A percentile compares a stretch with the other conserved stretches of the same genome.
Evolutionary conservation across 1,140 invertebrate species (phyloP).

Genomic region (Cotesia glomerata): DNA sequence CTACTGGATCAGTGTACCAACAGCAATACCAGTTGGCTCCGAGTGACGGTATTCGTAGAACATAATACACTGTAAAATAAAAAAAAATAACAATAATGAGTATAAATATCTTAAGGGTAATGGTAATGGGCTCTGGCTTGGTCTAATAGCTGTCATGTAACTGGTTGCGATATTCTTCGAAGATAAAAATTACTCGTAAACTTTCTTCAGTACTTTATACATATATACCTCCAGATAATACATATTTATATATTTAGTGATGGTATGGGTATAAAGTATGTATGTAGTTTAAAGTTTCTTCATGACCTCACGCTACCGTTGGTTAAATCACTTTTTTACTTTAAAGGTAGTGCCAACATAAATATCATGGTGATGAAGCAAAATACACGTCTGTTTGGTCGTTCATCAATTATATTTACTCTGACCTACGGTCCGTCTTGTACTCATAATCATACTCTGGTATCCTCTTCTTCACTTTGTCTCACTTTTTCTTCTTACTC

Average conservation of each 20-base stretch:
- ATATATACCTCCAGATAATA: no score
- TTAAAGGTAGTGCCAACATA: slow-evolving; percentile 3
- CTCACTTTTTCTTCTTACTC: not conserved
- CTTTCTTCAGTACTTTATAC: no score
- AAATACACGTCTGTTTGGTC: not conserved
- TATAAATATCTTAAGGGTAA: no score
- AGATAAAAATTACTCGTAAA: no score
- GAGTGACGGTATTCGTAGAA: slow-evolving; percentile 3
- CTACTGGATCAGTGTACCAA: not conserved
- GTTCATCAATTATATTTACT: not conserved
- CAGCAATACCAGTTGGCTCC: not conserved
- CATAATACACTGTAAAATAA: not conserved
- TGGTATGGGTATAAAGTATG: not conserved
- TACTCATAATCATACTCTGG: not conserved
- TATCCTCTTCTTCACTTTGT: not conserved
- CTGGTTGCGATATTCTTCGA: no score
- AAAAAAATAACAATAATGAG: no score
- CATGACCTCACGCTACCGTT: slow-evolving; percentile 15
- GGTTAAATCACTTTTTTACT: not conserved
- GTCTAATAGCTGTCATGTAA: no score
- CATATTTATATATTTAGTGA: not conserved
- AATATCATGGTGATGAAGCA: not conserved
- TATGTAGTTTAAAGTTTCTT: slow-evolving; percentile 8
- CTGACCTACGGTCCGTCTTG: not conserved
- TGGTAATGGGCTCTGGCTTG: no score